Evolutionary conservation across 2,888 invertebrate genomes (phyloP).

Genomic region (Metalampra italica): DNA sequence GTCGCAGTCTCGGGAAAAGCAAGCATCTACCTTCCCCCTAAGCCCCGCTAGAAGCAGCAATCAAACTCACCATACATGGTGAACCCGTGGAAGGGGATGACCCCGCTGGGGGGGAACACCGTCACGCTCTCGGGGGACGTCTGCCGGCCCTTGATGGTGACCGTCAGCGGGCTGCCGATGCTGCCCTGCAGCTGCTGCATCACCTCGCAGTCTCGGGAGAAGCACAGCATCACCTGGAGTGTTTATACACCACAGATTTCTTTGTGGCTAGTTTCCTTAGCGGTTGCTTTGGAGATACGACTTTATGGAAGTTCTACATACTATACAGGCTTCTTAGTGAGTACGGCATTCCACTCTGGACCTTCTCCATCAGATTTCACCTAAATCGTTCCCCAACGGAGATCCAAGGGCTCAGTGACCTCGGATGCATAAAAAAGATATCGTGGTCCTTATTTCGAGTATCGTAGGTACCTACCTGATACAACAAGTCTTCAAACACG

Average conservation of each 20-base stretch:
- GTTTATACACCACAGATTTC: not conserved
- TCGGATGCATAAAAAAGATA: too few species aligned
- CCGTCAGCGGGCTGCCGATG: conserved; percentile 83
- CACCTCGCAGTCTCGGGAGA: conserved; percentile 92
- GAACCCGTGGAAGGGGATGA: conserved; percentile 98
- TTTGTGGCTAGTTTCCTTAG: too few species aligned
- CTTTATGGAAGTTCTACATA: too few species aligned
- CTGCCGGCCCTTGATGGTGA: conserved; percentile 85
- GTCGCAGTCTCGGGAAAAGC: conserved; percentile 93
- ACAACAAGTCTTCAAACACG: conserved; percentile 96
- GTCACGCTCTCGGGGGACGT: conserved; percentile 83
- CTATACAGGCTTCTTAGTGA: too few species aligned
- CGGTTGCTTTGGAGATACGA: too few species aligned
- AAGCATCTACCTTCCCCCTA: conserved; percentile 51
- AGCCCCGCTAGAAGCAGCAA: not conserved
- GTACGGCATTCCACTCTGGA: too few species aligned
- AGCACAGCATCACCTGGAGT: conserved; percentile 90
- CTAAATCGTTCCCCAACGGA: too few species aligned
- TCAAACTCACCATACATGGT: conserved; percentile 92
- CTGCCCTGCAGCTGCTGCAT: conserved; percentile 82
- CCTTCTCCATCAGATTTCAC: too few species aligned
- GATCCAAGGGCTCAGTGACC: too few species aligned
- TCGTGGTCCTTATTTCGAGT: too few species aligned
- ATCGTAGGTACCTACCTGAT: too few species aligned
- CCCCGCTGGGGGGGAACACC: conserved; percentile 94